phyloP scores from a whole-genome alignment of 2,113 vertebrate genomes.

The Alligator sinensis region DNA sequence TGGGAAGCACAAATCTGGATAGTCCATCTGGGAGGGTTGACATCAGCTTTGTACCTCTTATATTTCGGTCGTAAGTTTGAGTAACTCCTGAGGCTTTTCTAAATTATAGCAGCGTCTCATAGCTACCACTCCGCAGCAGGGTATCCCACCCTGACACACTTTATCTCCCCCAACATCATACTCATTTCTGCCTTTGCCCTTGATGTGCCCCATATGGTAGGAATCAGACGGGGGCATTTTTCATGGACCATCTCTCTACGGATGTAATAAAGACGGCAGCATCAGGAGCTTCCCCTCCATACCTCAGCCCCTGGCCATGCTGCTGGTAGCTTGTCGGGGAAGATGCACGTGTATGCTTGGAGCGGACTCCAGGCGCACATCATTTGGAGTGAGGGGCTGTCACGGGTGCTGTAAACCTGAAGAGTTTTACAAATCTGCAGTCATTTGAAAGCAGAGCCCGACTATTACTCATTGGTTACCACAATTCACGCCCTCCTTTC shows the following conservation, averaged over 20 bases:
- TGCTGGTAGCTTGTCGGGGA: neutral
- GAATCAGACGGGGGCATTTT: neutral
- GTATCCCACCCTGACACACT: neutral
- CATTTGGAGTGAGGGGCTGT: neutral
- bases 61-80: neutral
- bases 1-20: neutral
- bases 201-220: neutral
- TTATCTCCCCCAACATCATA: neutral
- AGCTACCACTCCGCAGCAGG: neutral
- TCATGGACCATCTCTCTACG: neutral
- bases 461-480: no score
- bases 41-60: neutral
- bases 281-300: neutral
- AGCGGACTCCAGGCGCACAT: neutral
- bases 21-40: neutral
- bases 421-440: neutral
- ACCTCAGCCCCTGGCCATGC: neutral
- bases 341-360: neutral
- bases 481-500: no score
- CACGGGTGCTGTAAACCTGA: neutral
- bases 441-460: neutral
- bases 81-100: neutral
- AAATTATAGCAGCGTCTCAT: neutral
- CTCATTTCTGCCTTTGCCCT: neutral
- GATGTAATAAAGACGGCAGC: neutral